Evolutionary conservation across 2,888 invertebrate species (phyloP).

Genomic region (Drosophila anceps): DNA sequence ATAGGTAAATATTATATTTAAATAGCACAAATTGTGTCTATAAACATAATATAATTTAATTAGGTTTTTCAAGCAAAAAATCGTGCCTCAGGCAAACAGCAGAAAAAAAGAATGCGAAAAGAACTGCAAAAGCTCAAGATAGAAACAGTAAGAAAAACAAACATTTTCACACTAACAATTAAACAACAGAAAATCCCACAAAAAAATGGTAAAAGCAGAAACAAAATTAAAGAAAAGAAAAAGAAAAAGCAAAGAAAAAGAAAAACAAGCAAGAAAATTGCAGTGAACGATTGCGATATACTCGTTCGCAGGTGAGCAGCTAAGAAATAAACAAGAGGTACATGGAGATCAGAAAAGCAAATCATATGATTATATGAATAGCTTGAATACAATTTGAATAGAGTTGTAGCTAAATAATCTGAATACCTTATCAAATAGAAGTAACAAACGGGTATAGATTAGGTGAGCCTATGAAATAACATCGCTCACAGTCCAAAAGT

Average conservation of each 20-base stretch:
- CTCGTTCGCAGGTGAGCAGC: neutral
- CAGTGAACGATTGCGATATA: neutral
- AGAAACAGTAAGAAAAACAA: slow-evolving; percentile 34
- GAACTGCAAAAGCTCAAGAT: slow-evolving; percentile 16
- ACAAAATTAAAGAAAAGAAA: neutral
- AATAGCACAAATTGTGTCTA: slow-evolving; percentile 11
- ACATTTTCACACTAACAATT: slow-evolving; percentile 75
- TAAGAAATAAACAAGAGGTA: neutral
- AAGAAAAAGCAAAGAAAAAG: neutral
- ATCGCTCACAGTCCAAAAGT: neutral
- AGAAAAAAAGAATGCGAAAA: slow-evolving; percentile 12
- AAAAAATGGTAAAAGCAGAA: no score
- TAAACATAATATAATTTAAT: no score
- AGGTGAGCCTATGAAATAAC: no score
- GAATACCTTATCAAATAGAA: neutral
- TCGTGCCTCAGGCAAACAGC: slow-evolving; percentile 24
- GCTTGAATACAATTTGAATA: no score
- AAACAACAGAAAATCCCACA: slow-evolving; percentile 33
- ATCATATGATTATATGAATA: no score
- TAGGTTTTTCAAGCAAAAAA: no score
- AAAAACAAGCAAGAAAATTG: neutral
- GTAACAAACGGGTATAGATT: neutral
- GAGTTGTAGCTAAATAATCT: no score
- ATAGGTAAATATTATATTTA: slow-evolving; percentile 39
- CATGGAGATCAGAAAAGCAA: no score